Conservation (phyloP, 2,113 vertebrate genomes). For the Phalacrocorax pelagicus region DNA sequence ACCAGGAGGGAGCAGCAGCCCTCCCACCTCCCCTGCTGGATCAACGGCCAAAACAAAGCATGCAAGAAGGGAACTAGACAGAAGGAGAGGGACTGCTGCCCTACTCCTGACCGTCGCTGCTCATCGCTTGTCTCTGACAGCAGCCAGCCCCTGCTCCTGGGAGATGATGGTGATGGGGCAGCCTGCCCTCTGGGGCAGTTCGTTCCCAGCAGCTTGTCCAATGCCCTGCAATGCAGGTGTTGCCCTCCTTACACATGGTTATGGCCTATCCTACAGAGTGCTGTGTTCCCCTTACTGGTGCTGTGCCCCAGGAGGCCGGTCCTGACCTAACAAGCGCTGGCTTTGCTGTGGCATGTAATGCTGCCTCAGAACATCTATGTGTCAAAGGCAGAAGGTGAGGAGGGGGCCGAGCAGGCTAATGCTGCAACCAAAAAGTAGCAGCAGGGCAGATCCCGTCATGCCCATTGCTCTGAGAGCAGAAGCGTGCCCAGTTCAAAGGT, state of each 20-base stretch:
- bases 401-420: background rate
- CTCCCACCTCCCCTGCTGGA: background rate
- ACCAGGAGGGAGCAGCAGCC: background rate
- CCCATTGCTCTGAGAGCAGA: background rate
- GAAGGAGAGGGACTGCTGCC: background rate
- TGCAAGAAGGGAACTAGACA: background rate
- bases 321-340: fast-evolving
- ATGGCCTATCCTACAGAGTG: background rate
- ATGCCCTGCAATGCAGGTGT: background rate
- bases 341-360: background rate
- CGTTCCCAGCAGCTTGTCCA: background rate
- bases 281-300: background rate
- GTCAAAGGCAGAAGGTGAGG: background rate
- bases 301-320: background rate
- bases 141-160: background rate
- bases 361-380: fast-evolving
- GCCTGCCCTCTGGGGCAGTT: background rate
- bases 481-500: fast-evolving
- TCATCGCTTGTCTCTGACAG: fast-evolving
- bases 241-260: fast-evolving
- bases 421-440: background rate
- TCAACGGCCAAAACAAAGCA: background rate
- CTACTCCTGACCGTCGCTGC: background rate
- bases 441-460: background rate
- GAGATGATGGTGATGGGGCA: background rate